Evolutionary conservation across 2,888 invertebrate species (phyloP), one percentile per base, ranked within the genome.

Genomic region (Mechanitis messenoides): DNA sequence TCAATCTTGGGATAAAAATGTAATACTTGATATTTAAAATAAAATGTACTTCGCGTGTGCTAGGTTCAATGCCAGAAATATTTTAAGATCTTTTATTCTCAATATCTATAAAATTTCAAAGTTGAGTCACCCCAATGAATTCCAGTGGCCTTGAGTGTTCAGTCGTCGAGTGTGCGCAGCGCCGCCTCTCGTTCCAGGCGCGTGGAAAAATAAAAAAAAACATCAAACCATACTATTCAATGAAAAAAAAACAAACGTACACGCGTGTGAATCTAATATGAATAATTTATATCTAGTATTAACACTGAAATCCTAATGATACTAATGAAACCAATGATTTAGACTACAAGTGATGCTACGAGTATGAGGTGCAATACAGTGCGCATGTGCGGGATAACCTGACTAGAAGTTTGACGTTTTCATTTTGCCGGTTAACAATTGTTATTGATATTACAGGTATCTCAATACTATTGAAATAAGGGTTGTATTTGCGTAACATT

Each of bases 331-430:
- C 9, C 50, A 50, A 50, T 31, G 9, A 50, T 50, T 42, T 42
- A 42, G 35, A 35, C 35, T 3, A 35, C 35, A 6, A 35, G 42
- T 42, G 42, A 42, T 50, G 50, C 50, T 28, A 47, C 20, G 20
- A 20, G 20, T 28, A 35, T 35, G 35, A 3, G 35, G 35, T 35
- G 3, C 6, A 35, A 35, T 5, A 35, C 35, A 35, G 35, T 35
- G 35, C 35, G 83, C 83, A 82, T 82, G 82, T 77, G 77, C 73
- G 58, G 38, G 57, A 56, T 42, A 67, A 77, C 59, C 66, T 74
- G 64, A 59, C 55, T 33, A 56, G 31, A 28, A 31, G 50, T 28
- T 50, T 28, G 7, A 31, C 50, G 50, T 68, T 66, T 62, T 57
- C 12, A 68, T 66, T 71, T 61, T 68, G 72, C 58, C 62, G 74